Base-by-base conservation (phyloP, 2,797 vertebrate genomes). In the Rachycentron canadum region DNA sequence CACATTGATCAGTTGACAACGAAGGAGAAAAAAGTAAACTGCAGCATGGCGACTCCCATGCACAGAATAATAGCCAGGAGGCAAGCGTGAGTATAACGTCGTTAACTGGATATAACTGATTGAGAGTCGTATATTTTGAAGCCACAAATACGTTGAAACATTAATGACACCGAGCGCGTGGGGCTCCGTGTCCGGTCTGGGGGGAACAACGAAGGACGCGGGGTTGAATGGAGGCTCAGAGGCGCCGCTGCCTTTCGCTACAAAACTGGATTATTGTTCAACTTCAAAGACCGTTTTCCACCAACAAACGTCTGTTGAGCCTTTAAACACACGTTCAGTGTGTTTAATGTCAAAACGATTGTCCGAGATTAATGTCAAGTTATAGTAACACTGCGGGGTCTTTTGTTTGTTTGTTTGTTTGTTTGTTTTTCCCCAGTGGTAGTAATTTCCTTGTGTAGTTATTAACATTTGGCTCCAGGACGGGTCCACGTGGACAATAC, bases 21-120 rank as follows among this genome's bases (percentile, higher is more conserved):
- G 82, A 88, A 82, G 86, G 85, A 93, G 85, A 86, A 80, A 89
- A 45, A 88, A 81, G 82, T 87, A 79, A 81, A 66, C 10, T 50
- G 71, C 90, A 97, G 96, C 88, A 99, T 99, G 98, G 98, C 97
- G 96, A 99, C 97, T 90, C 98, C 97, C 96, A 99, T 98, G 98
- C 98, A 99, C 68, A 96, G 97, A 81, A 94, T 99, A 62, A 98
- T 99, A 89, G 97, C 98, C 49, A 96, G 97, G 76, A 93, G 98
- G 76, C 96, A 97, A 89, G 98, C 98, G 98, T 99, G 92, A 97
- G 97, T 96, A 90, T 65, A 28, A 30, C 34, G 9, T 1, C 23
- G 0, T 65, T 70, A 28, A 60, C 3, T 34, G 0, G 1, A 11
- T 12, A 3, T 14, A 41, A 34, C 11, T 2, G 0, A 0, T 5